Conservation (phyloP, 2,113 vertebrate species). For the Ibidorhyncha struthersii region DNA sequence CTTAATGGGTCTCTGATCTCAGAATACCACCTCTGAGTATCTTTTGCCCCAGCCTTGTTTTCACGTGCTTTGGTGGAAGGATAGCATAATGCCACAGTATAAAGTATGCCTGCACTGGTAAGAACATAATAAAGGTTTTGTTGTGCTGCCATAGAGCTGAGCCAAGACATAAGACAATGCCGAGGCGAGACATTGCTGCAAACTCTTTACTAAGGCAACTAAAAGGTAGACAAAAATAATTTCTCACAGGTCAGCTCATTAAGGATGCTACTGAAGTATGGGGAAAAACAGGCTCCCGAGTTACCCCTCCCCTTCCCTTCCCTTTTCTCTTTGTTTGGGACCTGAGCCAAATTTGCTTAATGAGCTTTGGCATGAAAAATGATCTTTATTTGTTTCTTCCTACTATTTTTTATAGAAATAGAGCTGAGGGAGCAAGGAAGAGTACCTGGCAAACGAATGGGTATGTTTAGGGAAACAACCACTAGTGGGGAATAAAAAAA, state of each 20-base stretch:
- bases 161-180: background rate
- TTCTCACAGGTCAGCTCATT: slow-evolving; percentile 33
- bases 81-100: background rate
- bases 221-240: slow-evolving; percentile 19
- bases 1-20: background rate
- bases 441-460: background rate
- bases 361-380: slow-evolving; percentile 56
- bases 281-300: background rate
- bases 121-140: background rate
- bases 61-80: background rate
- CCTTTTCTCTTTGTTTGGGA: background rate
- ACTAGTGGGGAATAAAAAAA: background rate
- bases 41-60: background rate
- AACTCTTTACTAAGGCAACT: slow-evolving; percentile 7
- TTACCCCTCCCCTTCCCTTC: background rate
- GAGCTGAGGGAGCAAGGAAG: background rate
- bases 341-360: slow-evolving; percentile 48
- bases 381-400: slow-evolving; percentile 16
- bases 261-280: background rate
- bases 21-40: background rate
- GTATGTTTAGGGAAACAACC: background rate
- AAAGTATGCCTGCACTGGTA: background rate
- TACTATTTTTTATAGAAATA: slow-evolving; percentile 20
- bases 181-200: background rate
- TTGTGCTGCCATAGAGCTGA: background rate